phyloP scores from a whole-genome alignment of 1,140 invertebrate species.

The Caerostris extrusa region DNA sequence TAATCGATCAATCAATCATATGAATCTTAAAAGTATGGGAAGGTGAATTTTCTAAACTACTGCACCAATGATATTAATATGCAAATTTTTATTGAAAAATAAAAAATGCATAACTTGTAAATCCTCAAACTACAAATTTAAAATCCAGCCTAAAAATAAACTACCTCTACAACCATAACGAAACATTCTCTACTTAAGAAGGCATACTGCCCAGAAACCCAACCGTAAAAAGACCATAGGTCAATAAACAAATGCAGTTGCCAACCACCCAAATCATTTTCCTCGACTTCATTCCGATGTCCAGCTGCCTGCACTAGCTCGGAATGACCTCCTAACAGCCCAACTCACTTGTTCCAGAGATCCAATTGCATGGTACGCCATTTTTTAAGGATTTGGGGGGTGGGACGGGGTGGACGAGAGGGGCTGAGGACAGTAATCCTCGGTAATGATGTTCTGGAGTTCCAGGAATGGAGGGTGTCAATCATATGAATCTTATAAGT shows the following conservation, averaged over 20 bases:
- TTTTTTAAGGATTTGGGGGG: conserved; percentile 16
- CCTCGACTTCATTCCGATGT: background rate
- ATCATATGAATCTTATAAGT: too few relatives aligned
- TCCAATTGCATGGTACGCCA: background rate
- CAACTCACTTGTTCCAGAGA: background rate
- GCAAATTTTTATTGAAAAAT: too few relatives aligned
- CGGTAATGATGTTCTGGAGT: conserved; percentile 31
- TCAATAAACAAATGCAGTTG: background rate
- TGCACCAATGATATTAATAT: too few relatives aligned
- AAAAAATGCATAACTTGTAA: too few relatives aligned
- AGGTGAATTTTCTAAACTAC: too few relatives aligned
- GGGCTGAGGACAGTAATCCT: conserved; percentile 19
- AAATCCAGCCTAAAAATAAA: too few relatives aligned
- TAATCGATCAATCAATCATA: too few relatives aligned
- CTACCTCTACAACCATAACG: too few relatives aligned
- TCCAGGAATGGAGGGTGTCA: background rate
- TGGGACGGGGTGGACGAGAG: background rate
- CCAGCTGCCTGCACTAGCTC: background rate
- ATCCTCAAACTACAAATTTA: too few relatives aligned
- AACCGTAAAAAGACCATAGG: background rate
- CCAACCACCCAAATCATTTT: background rate
- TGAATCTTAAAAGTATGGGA: too few relatives aligned
- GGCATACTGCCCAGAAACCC: background rate
- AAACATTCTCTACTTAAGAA: too few relatives aligned
- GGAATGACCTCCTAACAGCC: background rate